Evolutionary conservation across 2,113 vertebrate species (phyloP).

Genomic region (Nyctereutes procyonoides): DNA sequence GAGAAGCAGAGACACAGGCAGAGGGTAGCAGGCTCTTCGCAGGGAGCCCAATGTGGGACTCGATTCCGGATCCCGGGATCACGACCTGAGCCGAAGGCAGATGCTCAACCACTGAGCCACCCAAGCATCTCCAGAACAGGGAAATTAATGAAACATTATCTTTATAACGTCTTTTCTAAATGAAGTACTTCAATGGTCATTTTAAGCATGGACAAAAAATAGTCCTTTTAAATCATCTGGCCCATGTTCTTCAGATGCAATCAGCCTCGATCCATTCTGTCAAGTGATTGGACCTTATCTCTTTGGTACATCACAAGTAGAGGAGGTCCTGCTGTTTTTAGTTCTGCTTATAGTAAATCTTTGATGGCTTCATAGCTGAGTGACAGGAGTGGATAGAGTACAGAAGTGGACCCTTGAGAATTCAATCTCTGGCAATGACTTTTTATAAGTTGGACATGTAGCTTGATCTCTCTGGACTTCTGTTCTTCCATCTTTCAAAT

Average conservation of each 20-base stretch:
- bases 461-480: constrained; percentile 58
- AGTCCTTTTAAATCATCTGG: constrained; percentile 46
- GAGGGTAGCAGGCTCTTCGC: too few relatives aligned
- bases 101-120: too few relatives aligned
- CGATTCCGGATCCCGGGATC: too few relatives aligned
- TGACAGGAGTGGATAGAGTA: constrained; percentile 54
- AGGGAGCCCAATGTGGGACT: too few relatives aligned
- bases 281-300: constrained; percentile 70
- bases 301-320: constrained; percentile 60
- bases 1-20: too few relatives aligned
- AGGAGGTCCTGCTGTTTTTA: constrained; percentile 69
- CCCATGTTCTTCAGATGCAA: constrained; percentile 55
- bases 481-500: constrained; percentile 67
- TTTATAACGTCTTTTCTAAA: constrained; percentile 25
- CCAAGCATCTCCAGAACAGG: neutral
- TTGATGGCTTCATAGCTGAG: constrained; percentile 65
- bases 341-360: constrained; percentile 70
- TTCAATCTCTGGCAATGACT: constrained; percentile 63
- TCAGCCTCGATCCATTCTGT: constrained; percentile 60
- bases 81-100: too few relatives aligned
- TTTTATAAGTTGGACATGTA: constrained; percentile 42
- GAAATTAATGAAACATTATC: constrained; percentile 37
- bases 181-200: constrained; percentile 26
- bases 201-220: constrained; percentile 40
- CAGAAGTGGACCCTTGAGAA: constrained; percentile 68